Evolutionary conservation across 2,113 vertebrate genomes (phyloP).

Genomic region (Lathamus discolor): DNA sequence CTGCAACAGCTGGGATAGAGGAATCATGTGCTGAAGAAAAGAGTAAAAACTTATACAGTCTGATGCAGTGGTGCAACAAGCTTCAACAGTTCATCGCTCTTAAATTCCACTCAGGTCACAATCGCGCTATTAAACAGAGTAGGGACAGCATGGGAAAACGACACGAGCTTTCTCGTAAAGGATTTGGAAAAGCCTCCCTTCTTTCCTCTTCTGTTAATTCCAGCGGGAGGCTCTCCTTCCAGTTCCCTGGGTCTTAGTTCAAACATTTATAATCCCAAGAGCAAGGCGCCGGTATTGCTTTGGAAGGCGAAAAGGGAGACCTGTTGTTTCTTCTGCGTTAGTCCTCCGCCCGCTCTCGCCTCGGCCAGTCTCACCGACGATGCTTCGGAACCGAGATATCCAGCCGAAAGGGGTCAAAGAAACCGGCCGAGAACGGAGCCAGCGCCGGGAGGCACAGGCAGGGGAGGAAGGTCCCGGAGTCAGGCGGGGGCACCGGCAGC

Average conservation of each 20-base stretch:
- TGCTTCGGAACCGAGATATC: background rate
- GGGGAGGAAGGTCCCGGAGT: background rate
- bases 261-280: slow-evolving; percentile 62
- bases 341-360: background rate
- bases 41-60: background rate
- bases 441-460: background rate
- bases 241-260: slow-evolving; percentile 24
- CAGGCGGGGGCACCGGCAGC: background rate
- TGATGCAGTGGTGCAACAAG: background rate
- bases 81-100: slow-evolving; percentile 14
- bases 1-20: background rate
- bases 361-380: background rate
- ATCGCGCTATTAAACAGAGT: slow-evolving; percentile 1
- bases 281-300: background rate
- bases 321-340: background rate
- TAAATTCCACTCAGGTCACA: slow-evolving; percentile 47
- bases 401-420: background rate
- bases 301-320: background rate
- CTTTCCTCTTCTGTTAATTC: background rate
- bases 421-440: background rate
- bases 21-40: background rate
- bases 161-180: background rate
- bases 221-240: slow-evolving; percentile 27
- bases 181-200: slow-evolving; percentile 1
- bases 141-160: background rate